Percentiles rank a stretch among this genome's conserved stretches.
Conservation (phyloP, 2,113 vertebrate species). For the Mellivora capensis region DNA sequence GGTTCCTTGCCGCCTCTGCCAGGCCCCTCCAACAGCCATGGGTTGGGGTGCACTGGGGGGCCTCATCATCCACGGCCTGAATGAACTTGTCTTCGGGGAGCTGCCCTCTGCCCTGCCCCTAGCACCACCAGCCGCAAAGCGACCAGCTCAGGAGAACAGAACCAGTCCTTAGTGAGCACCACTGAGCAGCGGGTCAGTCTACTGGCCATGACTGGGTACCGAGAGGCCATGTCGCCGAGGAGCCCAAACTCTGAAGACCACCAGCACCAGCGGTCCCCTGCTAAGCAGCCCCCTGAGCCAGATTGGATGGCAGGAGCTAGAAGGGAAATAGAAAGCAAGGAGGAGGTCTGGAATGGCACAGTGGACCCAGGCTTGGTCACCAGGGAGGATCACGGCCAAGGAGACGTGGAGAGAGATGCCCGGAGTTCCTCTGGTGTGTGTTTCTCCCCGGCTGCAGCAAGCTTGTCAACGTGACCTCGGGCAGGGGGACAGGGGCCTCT, state of each 20-base stretch:
- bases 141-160: background rate
- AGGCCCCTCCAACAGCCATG: background rate
- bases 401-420: background rate
- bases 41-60: background rate
- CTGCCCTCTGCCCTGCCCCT: background rate
- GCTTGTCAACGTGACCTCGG: background rate
- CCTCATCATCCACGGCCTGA: background rate
- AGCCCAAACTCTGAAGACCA: background rate
- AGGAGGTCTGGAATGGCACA: background rate
- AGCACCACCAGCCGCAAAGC: background rate
- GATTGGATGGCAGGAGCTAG: background rate
- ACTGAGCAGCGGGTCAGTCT: background rate
- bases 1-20: background rate
- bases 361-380: background rate
- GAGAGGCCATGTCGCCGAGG: background rate
- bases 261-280: background rate
- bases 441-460: background rate
- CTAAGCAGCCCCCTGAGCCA: accelerated
- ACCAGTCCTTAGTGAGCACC: background rate
- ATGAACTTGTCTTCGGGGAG: background rate
- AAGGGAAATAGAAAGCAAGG: background rate
- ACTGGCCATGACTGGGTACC: background rate
- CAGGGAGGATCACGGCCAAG: background rate
- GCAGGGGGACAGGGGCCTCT: accelerated
- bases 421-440: accelerated